These are phyloP conservation scores for Monochamus alternatus DNA, from an alignment of 2,888 invertebrate species.

Conservation along the genomic window DNA sequence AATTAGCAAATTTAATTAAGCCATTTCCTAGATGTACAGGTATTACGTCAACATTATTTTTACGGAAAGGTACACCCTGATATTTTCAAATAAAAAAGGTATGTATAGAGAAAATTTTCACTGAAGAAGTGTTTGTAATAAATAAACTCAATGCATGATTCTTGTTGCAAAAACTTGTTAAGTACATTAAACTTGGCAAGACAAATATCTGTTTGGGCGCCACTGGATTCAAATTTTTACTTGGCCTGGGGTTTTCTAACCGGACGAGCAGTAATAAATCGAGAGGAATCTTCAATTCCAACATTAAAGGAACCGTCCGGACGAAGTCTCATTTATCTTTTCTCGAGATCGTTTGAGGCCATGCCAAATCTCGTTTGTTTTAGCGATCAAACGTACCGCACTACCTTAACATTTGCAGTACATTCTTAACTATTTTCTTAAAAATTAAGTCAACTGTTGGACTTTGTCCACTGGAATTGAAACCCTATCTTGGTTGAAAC, in stretches of 20 bases:
- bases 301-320: constrained; percentile 2
- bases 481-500: too few relatives aligned
- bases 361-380: constrained; percentile 5
- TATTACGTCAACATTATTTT: neutral
- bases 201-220: neutral
- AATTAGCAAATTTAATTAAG: neutral
- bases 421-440: neutral
- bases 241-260: neutral
- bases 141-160: too few relatives aligned
- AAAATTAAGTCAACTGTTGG: neutral
- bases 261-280: neutral
- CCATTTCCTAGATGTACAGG: neutral
- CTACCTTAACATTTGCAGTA: neutral
- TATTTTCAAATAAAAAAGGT: neutral
- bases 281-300: neutral
- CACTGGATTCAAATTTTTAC: neutral
- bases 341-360: neutral
- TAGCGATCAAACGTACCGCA: neutral
- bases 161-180: too few relatives aligned
- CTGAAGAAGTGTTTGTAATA: too few relatives aligned
- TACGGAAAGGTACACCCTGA: neutral
- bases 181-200: too few relatives aligned
- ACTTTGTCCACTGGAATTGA: neutral
- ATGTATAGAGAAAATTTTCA: too few relatives aligned
- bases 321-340: neutral